Conservation (phyloP, 2,113 vertebrate genomes). For the Cisticola juncidis region DNA sequence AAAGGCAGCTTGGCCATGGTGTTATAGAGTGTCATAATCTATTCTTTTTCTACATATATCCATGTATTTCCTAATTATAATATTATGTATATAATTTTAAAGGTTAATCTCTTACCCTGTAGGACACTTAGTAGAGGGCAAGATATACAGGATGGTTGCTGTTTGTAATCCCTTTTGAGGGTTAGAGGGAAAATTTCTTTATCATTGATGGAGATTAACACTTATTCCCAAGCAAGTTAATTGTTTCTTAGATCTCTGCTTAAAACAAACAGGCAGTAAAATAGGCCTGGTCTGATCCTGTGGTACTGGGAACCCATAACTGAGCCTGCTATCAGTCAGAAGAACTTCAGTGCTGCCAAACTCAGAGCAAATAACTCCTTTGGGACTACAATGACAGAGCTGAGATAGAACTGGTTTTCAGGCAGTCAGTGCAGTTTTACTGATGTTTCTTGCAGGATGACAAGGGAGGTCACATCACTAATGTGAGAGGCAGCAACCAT, state of each 20-base stretch:
- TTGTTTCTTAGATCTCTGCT: background rate
- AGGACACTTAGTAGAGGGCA: background rate
- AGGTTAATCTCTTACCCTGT: background rate
- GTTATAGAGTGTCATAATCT: background rate
- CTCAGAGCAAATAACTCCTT: background rate
- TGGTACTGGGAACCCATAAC: background rate
- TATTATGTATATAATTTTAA: background rate
- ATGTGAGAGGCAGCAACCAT: background rate
- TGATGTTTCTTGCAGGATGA: background rate
- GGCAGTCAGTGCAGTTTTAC: background rate
- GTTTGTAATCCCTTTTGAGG: background rate
- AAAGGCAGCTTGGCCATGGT: background rate
- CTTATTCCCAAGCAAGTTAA: background rate
- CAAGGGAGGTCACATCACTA: background rate
- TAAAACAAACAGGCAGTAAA: background rate
- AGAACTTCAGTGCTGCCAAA: background rate
- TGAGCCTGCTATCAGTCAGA: background rate
- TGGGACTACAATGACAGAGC: background rate
- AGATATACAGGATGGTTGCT: background rate
- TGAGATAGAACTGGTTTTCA: background rate
- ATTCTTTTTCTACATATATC: background rate
- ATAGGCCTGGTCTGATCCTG: background rate
- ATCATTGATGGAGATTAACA: background rate
- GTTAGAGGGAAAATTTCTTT: background rate
- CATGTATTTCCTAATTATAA: background rate